Conservation (phyloP, 2,797 vertebrate genomes). For the Sphaeramia orbicularis region DNA sequence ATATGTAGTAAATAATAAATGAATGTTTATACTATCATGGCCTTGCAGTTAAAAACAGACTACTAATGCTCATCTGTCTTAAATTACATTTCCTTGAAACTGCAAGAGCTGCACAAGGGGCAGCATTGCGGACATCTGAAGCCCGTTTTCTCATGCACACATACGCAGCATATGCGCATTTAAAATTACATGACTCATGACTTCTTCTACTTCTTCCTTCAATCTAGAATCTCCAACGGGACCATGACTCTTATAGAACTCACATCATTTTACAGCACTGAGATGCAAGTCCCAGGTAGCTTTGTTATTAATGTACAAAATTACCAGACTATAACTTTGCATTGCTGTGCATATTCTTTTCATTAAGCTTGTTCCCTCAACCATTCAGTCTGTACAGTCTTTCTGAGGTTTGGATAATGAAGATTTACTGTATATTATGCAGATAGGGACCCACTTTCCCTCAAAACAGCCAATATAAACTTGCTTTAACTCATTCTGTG, state of each 20-base stretch:
- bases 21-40: conserved; percentile 58
- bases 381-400: conserved; percentile 50
- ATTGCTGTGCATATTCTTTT: conserved; percentile 68
- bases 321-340: conserved; percentile 65
- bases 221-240: conserved; percentile 32
- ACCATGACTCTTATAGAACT: conserved; percentile 30
- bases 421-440: conserved; percentile 76
- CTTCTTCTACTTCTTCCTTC: conserved; percentile 28
- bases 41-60: conserved; percentile 46
- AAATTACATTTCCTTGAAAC: conserved; percentile 65
- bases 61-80: conserved; percentile 60
- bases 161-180: conserved; percentile 18
- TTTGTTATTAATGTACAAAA: conserved; percentile 65
- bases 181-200: conserved; percentile 52
- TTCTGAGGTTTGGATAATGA: conserved; percentile 68
- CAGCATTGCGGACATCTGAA: conserved; percentile 31
- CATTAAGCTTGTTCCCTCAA: conserved; percentile 61
- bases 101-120: conserved; percentile 37
- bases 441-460: conserved; percentile 65
- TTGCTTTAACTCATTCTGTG: conserved; percentile 58
- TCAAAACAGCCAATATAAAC: conserved; percentile 70
- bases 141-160: conserved; percentile 6
- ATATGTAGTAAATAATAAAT: conserved; percentile 67
- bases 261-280: conserved; percentile 34
- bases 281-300: conserved; percentile 57